Base-by-base conservation (phyloP, 2,888 invertebrate genomes). In the Rhogogaster chlorosoma region DNA sequence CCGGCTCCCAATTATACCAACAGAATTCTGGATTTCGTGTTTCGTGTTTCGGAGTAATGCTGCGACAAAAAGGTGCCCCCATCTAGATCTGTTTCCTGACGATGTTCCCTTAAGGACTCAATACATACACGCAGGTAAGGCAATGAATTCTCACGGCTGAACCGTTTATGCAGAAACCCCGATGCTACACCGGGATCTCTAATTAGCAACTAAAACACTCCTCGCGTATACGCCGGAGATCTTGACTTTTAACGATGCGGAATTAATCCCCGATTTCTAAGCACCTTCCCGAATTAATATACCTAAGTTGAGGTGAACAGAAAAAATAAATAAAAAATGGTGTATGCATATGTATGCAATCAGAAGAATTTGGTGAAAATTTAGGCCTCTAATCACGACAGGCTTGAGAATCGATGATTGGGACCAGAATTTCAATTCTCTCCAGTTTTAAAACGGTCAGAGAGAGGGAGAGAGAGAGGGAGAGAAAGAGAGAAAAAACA, bases 91-190 rank as follows among this genome's bases (percentile, higher is more conserved):
- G 45, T 77, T 77, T 77, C 49, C 77, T 77, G 29, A 26, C 15
- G 32, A 77, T 49, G 18, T 29, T 49, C 53, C 26, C 26, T 10
- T 32, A 77, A 77, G 53, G 77, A 77, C 53, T 77, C 77, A 53
- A 77, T 77, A 53, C n/a, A 67, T 67, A 32, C 26, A 32, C 18
- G 67, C 61, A 26, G 22, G 77, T 26, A 32, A 36, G 49, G 49
- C 49, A 77, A 77, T 77, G 77, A 80, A 61, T 80, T 80, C 80
- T 80, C 61, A 80, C 80, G 61, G 61, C 26, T 73, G 2, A 73
- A 42, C 42, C 71, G 71, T 73, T 73, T 42, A 77, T 53, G 29
- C 49, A n/a, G 22, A 45, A 42, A 45, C n/a, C 45, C 2, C 22
- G 26, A 26, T 29, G 45, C 22, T 26, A 22, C 45, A 26, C 53